Conservation (phyloP, 2,888 invertebrate species). For the Ptychoptera albimana region DNA sequence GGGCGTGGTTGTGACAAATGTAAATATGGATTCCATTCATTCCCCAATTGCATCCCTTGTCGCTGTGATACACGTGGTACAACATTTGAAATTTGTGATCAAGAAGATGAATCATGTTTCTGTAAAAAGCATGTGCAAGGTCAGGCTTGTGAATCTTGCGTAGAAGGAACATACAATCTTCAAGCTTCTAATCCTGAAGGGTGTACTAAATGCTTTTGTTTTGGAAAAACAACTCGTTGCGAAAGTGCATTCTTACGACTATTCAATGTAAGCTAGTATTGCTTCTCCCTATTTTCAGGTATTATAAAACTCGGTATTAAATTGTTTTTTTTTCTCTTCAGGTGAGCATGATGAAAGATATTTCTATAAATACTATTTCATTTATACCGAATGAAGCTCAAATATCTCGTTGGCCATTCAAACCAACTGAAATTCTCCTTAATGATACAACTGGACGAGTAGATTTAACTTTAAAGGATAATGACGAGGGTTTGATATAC, state of each 20-base stretch:
- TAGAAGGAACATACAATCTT: conserved; percentile 80
- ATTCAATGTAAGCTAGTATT: conserved; percentile 19
- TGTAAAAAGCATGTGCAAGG: conserved; percentile 66
- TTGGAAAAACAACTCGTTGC: conserved; percentile 80
- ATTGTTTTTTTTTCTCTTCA: not conserved
- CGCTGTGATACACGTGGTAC: conserved; percentile 72
- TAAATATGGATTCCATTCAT: conserved; percentile 64
- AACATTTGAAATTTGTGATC: conserved; percentile 75
- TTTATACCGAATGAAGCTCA: conserved; percentile 6
- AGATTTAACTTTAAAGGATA: conserved; percentile 21
- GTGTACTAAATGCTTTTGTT: conserved; percentile 95
- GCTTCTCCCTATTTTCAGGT: not conserved
- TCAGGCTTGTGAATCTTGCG: conserved; percentile 67
- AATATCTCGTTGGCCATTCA: not conserved
- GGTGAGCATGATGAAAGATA: conserved; percentile 21
- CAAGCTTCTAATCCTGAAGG: conserved; percentile 71
- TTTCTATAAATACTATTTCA: conserved; percentile 18
- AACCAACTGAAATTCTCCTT: conserved; percentile 18
- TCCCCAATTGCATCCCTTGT: conserved; percentile 77
- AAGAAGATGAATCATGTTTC: conserved; percentile 45
- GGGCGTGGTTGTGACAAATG: conserved; percentile 84
- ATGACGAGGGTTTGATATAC: conserved; percentile 18
- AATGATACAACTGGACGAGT: conserved; percentile 28
- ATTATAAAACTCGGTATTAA: too few relatives aligned
- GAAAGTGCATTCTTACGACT: conserved; percentile 50